Conservation (phyloP, 2,797 vertebrate genomes). For the Cynopterus sphinx region DNA sequence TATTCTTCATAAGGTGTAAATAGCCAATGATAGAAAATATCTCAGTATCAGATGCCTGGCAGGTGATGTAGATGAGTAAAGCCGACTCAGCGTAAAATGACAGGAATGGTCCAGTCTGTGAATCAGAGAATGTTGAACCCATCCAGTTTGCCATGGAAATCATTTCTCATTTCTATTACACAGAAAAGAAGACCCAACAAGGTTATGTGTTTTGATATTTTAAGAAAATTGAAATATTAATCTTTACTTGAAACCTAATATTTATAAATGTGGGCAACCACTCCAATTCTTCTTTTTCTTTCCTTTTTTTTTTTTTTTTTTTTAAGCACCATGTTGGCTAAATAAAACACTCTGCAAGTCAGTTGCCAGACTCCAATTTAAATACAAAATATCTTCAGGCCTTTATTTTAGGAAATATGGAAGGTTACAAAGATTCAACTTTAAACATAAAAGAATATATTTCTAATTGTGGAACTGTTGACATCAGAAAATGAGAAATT, state of each 20-base stretch:
- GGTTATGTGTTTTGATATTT: background rate
- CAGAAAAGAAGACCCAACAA: background rate
- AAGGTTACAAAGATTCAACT: background rate
- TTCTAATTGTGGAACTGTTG: background rate
- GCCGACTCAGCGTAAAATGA: accelerated
- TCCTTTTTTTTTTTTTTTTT: background rate
- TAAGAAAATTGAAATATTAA: background rate
- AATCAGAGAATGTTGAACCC: background rate
- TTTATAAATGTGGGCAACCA: background rate
- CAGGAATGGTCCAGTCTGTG: background rate
- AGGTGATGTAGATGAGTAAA: background rate
- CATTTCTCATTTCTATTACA: background rate
- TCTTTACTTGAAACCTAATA: background rate
- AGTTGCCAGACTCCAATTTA: background rate
- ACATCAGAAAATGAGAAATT: background rate
- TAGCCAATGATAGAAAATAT: background rate
- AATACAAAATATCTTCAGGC: background rate
- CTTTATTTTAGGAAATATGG: background rate
- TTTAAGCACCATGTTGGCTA: background rate
- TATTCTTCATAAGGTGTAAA: background rate
- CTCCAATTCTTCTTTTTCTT: background rate
- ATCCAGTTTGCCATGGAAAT: background rate
- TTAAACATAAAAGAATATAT: background rate
- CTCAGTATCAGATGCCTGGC: background rate
- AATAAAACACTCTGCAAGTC: background rate